These are phyloP conservation scores for Dioctria rufipes DNA, from an alignment of 2,888 invertebrate genomes.

Conservation along the genomic window DNA sequence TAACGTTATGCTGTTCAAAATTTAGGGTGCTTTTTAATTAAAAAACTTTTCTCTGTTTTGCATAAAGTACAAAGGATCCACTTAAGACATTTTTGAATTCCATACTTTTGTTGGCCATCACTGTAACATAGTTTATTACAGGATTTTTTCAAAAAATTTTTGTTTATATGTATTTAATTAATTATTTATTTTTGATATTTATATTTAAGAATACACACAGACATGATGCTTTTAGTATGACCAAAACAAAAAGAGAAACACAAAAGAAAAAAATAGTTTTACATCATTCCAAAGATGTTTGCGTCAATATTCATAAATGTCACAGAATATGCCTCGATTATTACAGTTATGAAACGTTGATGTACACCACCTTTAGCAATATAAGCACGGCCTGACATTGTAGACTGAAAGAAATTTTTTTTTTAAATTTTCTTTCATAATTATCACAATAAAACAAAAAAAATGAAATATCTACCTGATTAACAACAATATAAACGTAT, in stretches of 20 bases:
- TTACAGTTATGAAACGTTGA: slow-evolving; percentile 57
- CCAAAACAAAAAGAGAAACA: not conserved
- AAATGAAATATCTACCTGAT: slow-evolving; percentile 54
- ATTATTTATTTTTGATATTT: too few species aligned
- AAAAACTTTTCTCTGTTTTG: too few species aligned
- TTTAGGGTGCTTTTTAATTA: too few species aligned
- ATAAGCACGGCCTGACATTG: slow-evolving; percentile 57
- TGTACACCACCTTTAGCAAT: slow-evolving; percentile 57
- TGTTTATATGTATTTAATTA: too few species aligned
- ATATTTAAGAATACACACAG: too few species aligned
- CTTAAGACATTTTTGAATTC: too few species aligned
- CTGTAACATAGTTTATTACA: too few species aligned
- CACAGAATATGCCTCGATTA: slow-evolving; percentile 57
- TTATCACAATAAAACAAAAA: not conserved
- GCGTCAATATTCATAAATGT: slow-evolving; percentile 53
- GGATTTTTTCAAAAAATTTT: too few species aligned
- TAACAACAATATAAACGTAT: slow-evolving; percentile 54
- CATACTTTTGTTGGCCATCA: too few species aligned
- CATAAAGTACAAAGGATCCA: too few species aligned
- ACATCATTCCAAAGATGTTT: slow-evolving; percentile 55
- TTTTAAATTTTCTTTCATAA: not conserved
- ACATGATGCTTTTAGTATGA: too few species aligned
- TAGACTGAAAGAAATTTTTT: slow-evolving; percentile 51
- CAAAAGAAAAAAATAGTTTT: slow-evolving; percentile 24
- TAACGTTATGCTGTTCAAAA: too few species aligned